Evolutionary conservation across 1,140 invertebrate species (phyloP).

Genomic region (Teleogryllus occipitalis): DNA sequence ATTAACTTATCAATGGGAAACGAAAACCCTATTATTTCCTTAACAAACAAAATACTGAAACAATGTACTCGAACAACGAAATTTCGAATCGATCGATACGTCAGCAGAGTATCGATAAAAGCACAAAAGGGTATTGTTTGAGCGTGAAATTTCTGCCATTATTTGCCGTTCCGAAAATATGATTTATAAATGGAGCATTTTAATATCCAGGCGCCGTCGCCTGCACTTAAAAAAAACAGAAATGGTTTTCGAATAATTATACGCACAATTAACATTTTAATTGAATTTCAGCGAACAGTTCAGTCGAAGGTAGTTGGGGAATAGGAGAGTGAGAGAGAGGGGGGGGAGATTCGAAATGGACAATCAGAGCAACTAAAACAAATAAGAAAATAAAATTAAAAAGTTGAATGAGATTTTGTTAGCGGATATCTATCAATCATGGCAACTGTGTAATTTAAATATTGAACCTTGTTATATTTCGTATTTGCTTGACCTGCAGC

Average conservation of each 20-base stretch:
- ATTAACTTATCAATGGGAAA: not conserved
- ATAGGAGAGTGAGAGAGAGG: too few relatives aligned
- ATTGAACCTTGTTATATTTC: too few relatives aligned
- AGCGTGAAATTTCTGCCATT: not conserved
- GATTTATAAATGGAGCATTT: not conserved
- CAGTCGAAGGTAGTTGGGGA: too few relatives aligned
- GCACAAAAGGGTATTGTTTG: not conserved
- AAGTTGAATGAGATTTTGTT: too few relatives aligned
- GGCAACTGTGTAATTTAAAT: too few relatives aligned
- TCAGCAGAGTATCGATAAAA: not conserved
- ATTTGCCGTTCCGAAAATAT: not conserved
- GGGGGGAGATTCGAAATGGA: too few relatives aligned
- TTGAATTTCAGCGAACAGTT: not conserved
- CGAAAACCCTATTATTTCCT: not conserved
- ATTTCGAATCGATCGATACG: not conserved
- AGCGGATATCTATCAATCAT: too few relatives aligned
- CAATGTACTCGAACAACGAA: not conserved
- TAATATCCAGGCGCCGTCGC: not conserved
- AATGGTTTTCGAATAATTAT: not conserved
- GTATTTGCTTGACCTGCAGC: too few relatives aligned
- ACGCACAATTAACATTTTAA: not conserved
- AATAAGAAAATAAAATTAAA: too few relatives aligned
- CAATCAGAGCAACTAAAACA: too few relatives aligned
- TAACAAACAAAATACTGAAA: not conserved
- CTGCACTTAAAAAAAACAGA: not conserved